These are phyloP conservation scores for Planiliza haematocheilus DNA, from an alignment of 2,113 vertebrate species.

Conservation along the genomic window DNA sequence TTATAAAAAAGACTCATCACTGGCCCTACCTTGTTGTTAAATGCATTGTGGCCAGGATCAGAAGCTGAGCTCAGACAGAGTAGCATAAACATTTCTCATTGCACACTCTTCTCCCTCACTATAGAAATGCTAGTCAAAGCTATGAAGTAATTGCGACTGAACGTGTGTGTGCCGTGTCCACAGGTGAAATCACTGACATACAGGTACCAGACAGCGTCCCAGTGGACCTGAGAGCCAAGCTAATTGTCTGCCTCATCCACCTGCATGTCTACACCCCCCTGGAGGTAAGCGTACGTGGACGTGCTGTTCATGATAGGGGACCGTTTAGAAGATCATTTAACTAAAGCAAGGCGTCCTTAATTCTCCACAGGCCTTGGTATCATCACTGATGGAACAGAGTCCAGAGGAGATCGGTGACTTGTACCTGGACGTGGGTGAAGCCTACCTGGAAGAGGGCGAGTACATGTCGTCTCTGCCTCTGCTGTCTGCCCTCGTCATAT, in stretches of 20 bases:
- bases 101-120: too few relatives aligned
- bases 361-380: slow-evolving; percentile 82
- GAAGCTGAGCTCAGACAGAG: too few relatives aligned
- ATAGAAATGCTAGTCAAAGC: background rate
- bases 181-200: slow-evolving; percentile 83
- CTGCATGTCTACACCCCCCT: slow-evolving; percentile 88
- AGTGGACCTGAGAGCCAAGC: slow-evolving; percentile 93
- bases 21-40: too few relatives aligned
- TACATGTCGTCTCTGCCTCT: slow-evolving; percentile 93
- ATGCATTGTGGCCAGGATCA: too few relatives aligned
- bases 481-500: slow-evolving; percentile 91
- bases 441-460: slow-evolving; percentile 92
- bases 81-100: too few relatives aligned
- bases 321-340: background rate
- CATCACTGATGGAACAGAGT: slow-evolving; percentile 92
- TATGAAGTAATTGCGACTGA: background rate
- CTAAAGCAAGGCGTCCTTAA: background rate
- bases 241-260: slow-evolving; percentile 96
- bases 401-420: slow-evolving; percentile 96
- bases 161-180: background rate
- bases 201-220: slow-evolving; percentile 90
- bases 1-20: too few relatives aligned
- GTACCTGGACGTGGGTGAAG: slow-evolving; percentile 95
- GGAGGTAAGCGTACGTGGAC: slow-evolving; percentile 83
- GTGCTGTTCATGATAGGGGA: too few relatives aligned